Conservation (phyloP, 2,113 vertebrate species). For the Stercorarius parasiticus region DNA sequence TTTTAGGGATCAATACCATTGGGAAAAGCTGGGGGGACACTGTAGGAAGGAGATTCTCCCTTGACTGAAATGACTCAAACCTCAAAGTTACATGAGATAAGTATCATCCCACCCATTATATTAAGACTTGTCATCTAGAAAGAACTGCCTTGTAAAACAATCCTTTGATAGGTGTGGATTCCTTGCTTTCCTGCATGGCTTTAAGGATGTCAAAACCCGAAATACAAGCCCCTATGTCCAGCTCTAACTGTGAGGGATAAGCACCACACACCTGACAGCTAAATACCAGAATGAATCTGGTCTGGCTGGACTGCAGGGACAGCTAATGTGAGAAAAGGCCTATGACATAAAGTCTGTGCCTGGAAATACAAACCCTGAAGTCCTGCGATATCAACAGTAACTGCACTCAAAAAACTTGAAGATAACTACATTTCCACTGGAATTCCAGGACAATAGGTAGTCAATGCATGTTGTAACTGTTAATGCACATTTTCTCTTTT, state of each 20-base stretch:
- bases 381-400: not conserved
- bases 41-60: not conserved
- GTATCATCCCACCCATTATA: not conserved
- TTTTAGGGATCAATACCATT: not conserved
- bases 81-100: not conserved
- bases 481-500: not conserved
- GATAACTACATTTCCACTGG: not conserved
- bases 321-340: not conserved
- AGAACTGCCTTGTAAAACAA: not conserved
- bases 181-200: not conserved
- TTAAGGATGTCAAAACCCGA: not conserved
- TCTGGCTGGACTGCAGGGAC: not conserved
- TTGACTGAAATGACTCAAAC: not conserved
- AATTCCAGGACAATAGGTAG: not conserved
- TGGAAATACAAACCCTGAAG: not conserved
- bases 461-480: not conserved
- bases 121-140: not conserved
- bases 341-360: rapidly evolving
- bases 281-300: no score
- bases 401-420: not conserved
- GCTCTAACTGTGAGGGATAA: not conserved
- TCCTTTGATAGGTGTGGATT: not conserved
- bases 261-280: not conserved
- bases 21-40: not conserved
- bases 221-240: not conserved